Evolutionary conservation across 2,888 invertebrate species (phyloP).

Genomic region (Tanytarsus gracilentus): DNA sequence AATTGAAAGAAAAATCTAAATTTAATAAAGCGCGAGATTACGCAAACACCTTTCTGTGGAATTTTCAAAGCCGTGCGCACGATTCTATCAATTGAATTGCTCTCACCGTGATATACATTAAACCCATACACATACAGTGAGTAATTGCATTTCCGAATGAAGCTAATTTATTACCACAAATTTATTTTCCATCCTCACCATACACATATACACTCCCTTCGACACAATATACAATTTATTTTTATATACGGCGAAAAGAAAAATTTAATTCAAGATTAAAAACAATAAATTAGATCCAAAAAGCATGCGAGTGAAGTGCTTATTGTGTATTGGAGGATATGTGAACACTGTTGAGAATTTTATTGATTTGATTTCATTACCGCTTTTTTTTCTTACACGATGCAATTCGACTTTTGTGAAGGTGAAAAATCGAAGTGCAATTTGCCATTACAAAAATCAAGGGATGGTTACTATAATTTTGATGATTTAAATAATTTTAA

Average conservation of each 20-base stretch:
- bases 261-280: slow-evolving; percentile 29
- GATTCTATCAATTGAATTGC: neutral
- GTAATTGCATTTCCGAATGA: slow-evolving; percentile 26
- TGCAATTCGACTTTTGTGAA: no score
- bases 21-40: slow-evolving; percentile 7
- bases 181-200: slow-evolving; percentile 8
- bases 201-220: neutral
- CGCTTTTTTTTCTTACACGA: no score
- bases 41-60: neutral
- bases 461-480: no score
- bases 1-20: no score
- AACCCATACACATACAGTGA: slow-evolving; percentile 21
- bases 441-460: no score
- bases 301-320: slow-evolving; percentile 16
- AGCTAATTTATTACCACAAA: slow-evolving; percentile 27
- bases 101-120: slow-evolving; percentile 4
- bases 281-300: slow-evolving; percentile 29
- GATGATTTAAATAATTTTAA: no score
- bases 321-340: slow-evolving; percentile 7
- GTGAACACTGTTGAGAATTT: neutral
- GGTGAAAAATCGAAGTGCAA: no score
- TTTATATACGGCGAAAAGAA: neutral
- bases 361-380: no score
- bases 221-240: no score
- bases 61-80: neutral